A percentile compares a stretch with the other conserved stretches of the same genome.
Conservation (phyloP, 2,113 vertebrate species). For the Centropus bengalensis region DNA sequence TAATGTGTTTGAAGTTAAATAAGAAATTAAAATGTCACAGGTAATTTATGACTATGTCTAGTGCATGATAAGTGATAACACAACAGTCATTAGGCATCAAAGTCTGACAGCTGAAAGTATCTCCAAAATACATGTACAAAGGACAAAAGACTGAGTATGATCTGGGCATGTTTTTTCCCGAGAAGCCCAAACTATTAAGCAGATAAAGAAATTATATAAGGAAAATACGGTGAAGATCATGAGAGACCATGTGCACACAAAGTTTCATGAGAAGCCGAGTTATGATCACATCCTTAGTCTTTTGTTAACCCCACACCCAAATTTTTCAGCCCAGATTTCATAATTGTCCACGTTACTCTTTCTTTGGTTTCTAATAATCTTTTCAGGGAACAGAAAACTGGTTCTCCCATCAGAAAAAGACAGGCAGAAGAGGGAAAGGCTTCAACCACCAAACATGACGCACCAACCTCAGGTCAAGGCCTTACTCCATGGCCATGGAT, state of each 20-base stretch:
- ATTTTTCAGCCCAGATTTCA: not conserved
- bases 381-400: not conserved
- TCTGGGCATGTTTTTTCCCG: not conserved
- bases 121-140: not conserved
- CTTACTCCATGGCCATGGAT: not conserved
- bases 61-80: not conserved
- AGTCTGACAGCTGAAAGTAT: not conserved
- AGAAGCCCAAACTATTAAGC: not conserved
- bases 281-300: not conserved
- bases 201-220: not conserved
- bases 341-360: fast-evolving
- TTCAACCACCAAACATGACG: not conserved
- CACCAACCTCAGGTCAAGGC: not conserved
- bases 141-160: not conserved
- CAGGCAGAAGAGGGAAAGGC: not conserved
- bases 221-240: not conserved
- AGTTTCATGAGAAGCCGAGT: not conserved
- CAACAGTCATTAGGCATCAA: not conserved
- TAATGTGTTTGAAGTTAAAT: not conserved
- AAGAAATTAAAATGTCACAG: not conserved
- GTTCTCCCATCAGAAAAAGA: not conserved
- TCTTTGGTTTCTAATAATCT: not conserved
- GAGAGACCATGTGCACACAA: fast-evolving
- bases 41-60: not conserved
- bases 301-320: not conserved